Base-by-base conservation (phyloP, 1,140 invertebrate species). In the Rhizoglyphus robini region DNA sequence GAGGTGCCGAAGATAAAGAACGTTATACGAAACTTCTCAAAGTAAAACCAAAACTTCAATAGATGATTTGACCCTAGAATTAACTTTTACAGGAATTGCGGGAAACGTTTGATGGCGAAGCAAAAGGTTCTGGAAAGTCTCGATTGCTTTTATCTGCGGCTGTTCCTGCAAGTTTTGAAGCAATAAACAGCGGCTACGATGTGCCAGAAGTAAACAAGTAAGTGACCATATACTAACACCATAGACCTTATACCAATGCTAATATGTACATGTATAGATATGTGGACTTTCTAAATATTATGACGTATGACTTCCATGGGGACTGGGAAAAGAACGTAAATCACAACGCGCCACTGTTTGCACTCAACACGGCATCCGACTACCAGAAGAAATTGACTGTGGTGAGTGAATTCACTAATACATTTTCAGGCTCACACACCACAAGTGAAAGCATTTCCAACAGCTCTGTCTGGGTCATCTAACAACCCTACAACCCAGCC, bases 161-260 rank as follows among this genome's bases (percentile, higher is more conserved):
- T 3, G 90, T 95, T 0, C 90, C 90, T 41, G 88, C 90, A 0
- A 90, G 87, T 66, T 91, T 91, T 68, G 90, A 93, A 79, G 90
- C 89, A 0, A 88, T 94, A 61, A 87, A 88, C 59, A 88, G 88
- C 58, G 90, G 90, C 78, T 84, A 77, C 71, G 90, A 94, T 71
- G 89, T 94, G 4, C 86, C 88, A 0, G 90, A 94, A 79, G 90
- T 95, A 64, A 88, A 89, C 32, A 93, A 94, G 78, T 93, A 90
- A 71, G 63, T 32, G 8, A n/a, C n/a, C n/a, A n/a, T n/a, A n/a
- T n/a, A n/a, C n/a, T n/a, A n/a, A n/a, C n/a, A n/a, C n/a, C 30
- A 18, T 32, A 15, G 18, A 20, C 30, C 27, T 20, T 58, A 18
- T 29, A 5, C n/a, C 27, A 15, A 15, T 4, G 15, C 31, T 29